Conservation (phyloP, 1,140 invertebrate species). For the Bombyx mori region DNA sequence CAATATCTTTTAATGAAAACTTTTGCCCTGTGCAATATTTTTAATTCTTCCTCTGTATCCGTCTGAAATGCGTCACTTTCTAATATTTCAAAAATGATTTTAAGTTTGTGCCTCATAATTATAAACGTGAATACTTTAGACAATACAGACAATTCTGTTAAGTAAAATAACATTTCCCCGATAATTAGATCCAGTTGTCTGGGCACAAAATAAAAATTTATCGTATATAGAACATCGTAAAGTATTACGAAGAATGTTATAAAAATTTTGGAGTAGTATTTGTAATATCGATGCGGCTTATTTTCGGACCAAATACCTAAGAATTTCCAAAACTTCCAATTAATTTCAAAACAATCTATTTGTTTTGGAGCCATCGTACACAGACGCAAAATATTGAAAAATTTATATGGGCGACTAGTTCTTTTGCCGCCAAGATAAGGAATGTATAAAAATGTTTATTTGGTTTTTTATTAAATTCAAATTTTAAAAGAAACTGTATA, state of each 20-base stretch:
- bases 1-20: slow-evolving; percentile 37
- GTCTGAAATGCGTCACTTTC: slow-evolving; percentile 44
- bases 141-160: slow-evolving; percentile 27
- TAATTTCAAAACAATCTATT: slow-evolving; percentile 33
- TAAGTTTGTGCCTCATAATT: slow-evolving; percentile 27
- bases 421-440: no score
- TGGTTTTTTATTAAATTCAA: no score
- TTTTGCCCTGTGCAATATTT: slow-evolving; percentile 32
- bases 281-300: slow-evolving; percentile 19
- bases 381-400: no score
- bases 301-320: slow-evolving; percentile 30
- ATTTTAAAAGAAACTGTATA: no score
- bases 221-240: slow-evolving; percentile 21
- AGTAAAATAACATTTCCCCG: slow-evolving; percentile 44
- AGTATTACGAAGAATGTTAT: slow-evolving; percentile 25
- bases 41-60: slow-evolving; percentile 21
- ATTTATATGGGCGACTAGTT: no score
- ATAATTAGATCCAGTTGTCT: slow-evolving; percentile 35
- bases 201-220: slow-evolving; percentile 42
- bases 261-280: slow-evolving; percentile 28
- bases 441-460: no score
- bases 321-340: slow-evolving; percentile 34
- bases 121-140: slow-evolving; percentile 41
- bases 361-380: slow-evolving; percentile 8
- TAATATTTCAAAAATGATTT: slow-evolving; percentile 27